phyloP scores from a whole-genome alignment of 2,113 vertebrate species.

The Polypterus bichir region DNA sequence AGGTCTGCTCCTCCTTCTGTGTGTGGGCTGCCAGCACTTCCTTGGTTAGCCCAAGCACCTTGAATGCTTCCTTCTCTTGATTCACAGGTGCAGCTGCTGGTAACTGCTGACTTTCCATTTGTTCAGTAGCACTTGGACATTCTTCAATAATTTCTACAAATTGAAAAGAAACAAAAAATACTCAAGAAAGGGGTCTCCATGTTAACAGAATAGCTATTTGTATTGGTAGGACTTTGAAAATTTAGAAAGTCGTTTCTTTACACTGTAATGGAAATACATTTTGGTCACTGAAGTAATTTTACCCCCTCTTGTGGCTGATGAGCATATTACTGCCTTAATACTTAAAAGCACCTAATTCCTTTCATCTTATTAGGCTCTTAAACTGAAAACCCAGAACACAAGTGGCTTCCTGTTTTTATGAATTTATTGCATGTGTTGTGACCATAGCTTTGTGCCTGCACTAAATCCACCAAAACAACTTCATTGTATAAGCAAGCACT shows the following conservation, averaged over 20 bases:
- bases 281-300: background rate
- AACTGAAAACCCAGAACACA: background rate
- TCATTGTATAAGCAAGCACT: too few species aligned
- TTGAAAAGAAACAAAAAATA: constrained; percentile 14
- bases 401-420: background rate
- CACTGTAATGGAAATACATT: background rate
- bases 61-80: constrained; percentile 68
- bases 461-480: too few species aligned
- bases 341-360: background rate
- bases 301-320: background rate
- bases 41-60: constrained; percentile 79
- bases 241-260: background rate
- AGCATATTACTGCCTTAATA: background rate
- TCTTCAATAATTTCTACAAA: constrained; percentile 73
- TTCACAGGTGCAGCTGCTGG: constrained; percentile 30
- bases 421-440: background rate
- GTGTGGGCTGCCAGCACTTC: constrained; percentile 86
- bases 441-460: too few species aligned
- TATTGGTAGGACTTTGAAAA: constrained; percentile 1
- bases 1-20: constrained; percentile 82
- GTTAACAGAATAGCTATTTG: background rate
- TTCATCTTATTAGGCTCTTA: background rate
- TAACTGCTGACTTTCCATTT: constrained; percentile 39
- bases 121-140: constrained; percentile 43
- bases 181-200: background rate